Evolutionary conservation across 2,797 vertebrate genomes (phyloP).

Genomic region (Ateles fusciceps): DNA sequence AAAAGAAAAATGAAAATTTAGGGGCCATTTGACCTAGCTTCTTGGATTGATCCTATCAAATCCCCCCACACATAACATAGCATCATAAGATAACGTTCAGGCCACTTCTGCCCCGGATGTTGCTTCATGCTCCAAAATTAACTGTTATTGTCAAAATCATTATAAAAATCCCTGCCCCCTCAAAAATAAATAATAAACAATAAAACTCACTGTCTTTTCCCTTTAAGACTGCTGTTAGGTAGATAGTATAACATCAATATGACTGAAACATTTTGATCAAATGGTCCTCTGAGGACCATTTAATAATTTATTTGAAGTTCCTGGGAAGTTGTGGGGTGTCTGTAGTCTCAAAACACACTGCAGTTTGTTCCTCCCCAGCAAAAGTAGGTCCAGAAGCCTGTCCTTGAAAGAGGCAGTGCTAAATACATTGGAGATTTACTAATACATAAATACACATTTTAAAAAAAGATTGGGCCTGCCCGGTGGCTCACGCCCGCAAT

Average conservation of each 20-base stretch:
- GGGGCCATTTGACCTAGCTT: background rate
- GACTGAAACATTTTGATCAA: background rate
- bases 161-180: background rate
- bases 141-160: background rate
- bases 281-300: background rate
- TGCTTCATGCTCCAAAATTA: background rate
- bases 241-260: background rate
- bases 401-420: background rate
- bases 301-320: slow-evolving; percentile 77
- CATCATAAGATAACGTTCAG: background rate
- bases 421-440: slow-evolving; percentile 9
- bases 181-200: background rate
- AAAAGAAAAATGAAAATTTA: background rate
- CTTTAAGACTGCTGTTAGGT: background rate
- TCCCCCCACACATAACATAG: background rate
- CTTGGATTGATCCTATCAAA: background rate
- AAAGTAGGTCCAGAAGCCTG: background rate
- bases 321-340: slow-evolving; percentile 58
- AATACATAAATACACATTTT: background rate
- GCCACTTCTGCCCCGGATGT: background rate
- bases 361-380: slow-evolving; percentile 54
- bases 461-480: too few relatives aligned
- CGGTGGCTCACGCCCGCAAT: too few relatives aligned
- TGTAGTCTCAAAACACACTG: background rate
- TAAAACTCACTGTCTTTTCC: background rate